phyloP scores from a whole-genome alignment of 2,888 invertebrate genomes.

The Drosophila tripunctata region DNA sequence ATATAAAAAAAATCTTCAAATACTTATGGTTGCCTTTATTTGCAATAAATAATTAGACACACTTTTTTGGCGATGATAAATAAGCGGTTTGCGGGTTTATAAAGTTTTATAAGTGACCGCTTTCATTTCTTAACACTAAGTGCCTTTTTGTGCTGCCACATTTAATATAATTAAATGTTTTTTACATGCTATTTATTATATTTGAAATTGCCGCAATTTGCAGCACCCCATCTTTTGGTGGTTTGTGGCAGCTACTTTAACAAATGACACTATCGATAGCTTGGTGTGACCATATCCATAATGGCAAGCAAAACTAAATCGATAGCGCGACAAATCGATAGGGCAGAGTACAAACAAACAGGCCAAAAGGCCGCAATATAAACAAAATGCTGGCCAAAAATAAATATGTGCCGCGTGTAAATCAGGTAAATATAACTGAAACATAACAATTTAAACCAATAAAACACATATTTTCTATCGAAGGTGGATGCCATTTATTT shows the following conservation, averaged over 20 bases:
- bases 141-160: background rate
- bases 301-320: background rate
- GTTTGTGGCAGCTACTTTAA: background rate
- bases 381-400: conserved; percentile 75
- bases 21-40: conserved; percentile 20
- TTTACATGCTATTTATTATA: background rate
- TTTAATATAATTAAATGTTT: background rate
- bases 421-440: conserved; percentile 80
- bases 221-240: background rate
- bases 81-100: conserved; percentile 3
- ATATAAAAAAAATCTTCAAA: conserved; percentile 15
- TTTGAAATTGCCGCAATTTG: background rate
- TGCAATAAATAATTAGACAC: conserved; percentile 28
- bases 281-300: background rate
- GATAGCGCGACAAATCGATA: conserved; percentile 41
- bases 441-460: too few species aligned
- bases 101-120: background rate
- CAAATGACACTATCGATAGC: background rate
- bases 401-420: conserved; percentile 84
- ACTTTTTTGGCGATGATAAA: background rate
- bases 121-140: background rate
- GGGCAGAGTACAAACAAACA: conserved; percentile 58
- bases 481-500: conserved; percentile 92
- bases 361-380: conserved; percentile 30
- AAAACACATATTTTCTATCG: background rate